Conservation (phyloP, 2,888 invertebrate species). For the Gari tellinella region DNA sequence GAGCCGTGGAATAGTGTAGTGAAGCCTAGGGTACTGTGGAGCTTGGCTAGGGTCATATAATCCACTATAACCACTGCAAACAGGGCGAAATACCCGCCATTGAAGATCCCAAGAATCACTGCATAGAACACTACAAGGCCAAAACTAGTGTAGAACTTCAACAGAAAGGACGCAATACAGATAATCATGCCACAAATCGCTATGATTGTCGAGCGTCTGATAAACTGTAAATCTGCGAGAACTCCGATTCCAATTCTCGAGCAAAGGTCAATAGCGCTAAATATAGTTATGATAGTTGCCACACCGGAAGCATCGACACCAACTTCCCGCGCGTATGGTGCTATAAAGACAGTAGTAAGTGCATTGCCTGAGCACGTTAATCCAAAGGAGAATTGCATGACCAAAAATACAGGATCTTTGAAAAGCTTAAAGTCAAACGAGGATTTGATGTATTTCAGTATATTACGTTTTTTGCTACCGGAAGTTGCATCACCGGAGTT, state of each 20-base stretch:
- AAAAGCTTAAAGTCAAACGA: conserved; percentile 41
- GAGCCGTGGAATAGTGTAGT: conserved; percentile 56
- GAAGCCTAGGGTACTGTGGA: conserved; percentile 62
- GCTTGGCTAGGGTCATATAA: conserved; percentile 59
- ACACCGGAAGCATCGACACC: conserved; percentile 33
- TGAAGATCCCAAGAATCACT: conserved; percentile 59
- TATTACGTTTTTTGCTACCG: background rate
- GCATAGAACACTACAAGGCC: conserved; percentile 50
- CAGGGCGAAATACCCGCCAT: conserved; percentile 61
- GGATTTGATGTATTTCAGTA: conserved; percentile 6
- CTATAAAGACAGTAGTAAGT: conserved; percentile 40
- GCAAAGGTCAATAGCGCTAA: conserved; percentile 41
- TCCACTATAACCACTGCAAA: conserved; percentile 65
- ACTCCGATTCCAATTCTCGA: conserved; percentile 43
- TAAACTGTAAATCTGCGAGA: conserved; percentile 37
- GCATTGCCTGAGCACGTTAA: conserved; percentile 41
- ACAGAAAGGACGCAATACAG: conserved; percentile 15
- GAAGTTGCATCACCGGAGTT: background rate
- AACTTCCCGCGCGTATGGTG: conserved; percentile 51
- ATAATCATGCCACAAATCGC: conserved; percentile 24
- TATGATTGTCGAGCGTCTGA: conserved; percentile 37
- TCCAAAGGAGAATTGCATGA: conserved; percentile 29
- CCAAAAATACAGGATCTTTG: conserved; percentile 42
- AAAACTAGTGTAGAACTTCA: conserved; percentile 53
- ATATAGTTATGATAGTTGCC: conserved; percentile 42